A percentile compares a stretch with the other conserved stretches of the same genome.
phyloP scores from a whole-genome alignment of 2,797 vertebrate genomes.

The Myotis pilosus region DNA sequence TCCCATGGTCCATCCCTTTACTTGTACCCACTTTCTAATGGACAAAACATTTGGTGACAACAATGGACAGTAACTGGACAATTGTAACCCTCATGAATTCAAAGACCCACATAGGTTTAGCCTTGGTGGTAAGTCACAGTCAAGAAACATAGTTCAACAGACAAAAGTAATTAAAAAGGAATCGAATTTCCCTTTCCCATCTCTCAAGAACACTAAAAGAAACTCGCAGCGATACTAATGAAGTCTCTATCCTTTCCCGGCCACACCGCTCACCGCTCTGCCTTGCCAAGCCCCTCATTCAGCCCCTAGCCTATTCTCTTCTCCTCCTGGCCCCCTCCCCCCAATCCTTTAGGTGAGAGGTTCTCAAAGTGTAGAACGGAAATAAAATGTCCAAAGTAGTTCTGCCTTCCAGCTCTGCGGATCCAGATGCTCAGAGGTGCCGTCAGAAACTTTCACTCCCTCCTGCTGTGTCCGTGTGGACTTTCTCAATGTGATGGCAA shows the following conservation, averaged over 20 bases:
- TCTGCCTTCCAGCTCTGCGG: neutral
- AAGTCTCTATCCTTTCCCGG: neutral
- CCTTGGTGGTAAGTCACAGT: neutral
- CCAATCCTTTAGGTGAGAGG: neutral
- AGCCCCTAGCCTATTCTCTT: neutral
- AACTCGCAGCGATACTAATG: neutral
- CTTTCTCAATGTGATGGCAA: rapidly evolving
- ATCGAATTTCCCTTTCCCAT: neutral
- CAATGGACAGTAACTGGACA: neutral
- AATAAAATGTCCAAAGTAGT: neutral
- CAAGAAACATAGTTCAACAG: neutral
- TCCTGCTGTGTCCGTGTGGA: rapidly evolving
- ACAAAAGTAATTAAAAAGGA: neutral
- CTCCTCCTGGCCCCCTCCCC: neutral
- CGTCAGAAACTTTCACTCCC: neutral
- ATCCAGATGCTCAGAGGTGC: neutral
- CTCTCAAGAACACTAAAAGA: neutral
- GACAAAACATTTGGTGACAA: neutral
- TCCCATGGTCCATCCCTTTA: neutral
- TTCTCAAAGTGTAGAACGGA: neutral
- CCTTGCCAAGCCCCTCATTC: neutral
- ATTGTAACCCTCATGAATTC: neutral
- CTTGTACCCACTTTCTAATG: neutral
- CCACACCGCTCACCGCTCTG: neutral
- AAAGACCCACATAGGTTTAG: neutral